A percentile compares a stretch with the other conserved stretches of the same genome.
These are phyloP conservation scores for Netelia virgata DNA, from an alignment of 2,888 invertebrate genomes.

Conservation along the genomic window DNA sequence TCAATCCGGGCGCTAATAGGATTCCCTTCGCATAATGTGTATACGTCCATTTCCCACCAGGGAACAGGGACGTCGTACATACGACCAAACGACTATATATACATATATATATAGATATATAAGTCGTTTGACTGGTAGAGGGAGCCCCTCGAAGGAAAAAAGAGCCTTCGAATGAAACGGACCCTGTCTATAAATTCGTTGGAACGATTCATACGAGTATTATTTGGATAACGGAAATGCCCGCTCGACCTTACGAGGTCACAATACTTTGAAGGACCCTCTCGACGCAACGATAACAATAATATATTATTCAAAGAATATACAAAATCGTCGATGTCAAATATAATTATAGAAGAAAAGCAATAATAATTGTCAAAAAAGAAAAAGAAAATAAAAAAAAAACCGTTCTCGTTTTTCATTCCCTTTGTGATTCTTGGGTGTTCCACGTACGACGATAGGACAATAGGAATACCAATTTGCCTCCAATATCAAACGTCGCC, in stretches of 20 bases:
- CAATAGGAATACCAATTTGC: background rate
- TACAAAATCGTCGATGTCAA: no score
- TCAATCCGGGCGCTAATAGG: conserved; percentile 69
- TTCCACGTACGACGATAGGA: background rate
- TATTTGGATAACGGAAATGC: conserved; percentile 47
- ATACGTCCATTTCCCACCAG: conserved; percentile 2
- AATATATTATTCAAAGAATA: no score
- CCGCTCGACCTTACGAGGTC: conserved; percentile 6
- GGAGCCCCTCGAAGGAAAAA: conserved; percentile 37
- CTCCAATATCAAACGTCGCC: background rate
- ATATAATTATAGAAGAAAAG: no score
- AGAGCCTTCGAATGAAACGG: conserved; percentile 24
- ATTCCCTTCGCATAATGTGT: conserved; percentile 62
- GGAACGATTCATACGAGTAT: conserved; percentile 17
- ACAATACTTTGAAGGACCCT: no score
- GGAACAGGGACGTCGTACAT: conserved; percentile 10
- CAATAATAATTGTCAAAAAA: background rate
- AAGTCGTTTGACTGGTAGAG: conserved; percentile 19
- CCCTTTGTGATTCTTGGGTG: background rate
- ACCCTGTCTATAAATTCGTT: conserved; percentile 47
- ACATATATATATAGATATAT: conserved; percentile 36
- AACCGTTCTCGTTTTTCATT: no score
- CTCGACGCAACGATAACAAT: no score
- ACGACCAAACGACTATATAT: no score
- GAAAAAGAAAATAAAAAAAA: no score